phyloP scores from a whole-genome alignment of 2,113 vertebrate genomes.

The Heteronetta atricapilla region DNA sequence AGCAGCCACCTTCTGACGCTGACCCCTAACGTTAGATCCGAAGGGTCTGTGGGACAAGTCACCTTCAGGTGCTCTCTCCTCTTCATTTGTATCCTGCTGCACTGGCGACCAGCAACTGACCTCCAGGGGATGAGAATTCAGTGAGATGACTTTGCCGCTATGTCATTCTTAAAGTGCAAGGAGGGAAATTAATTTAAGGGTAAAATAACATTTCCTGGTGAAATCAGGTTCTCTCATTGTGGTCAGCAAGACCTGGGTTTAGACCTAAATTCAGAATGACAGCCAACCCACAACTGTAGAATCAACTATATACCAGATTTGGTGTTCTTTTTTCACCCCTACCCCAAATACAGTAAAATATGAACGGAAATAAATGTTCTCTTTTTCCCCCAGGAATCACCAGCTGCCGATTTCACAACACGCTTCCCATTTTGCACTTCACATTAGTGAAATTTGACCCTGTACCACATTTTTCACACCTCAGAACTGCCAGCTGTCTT shows the following conservation, averaged over 20 bases:
- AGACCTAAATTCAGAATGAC: neutral
- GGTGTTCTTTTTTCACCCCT: neutral
- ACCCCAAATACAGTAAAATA: neutral
- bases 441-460: neutral
- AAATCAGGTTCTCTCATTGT: neutral
- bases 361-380: neutral
- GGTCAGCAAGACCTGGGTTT: neutral
- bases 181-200: neutral
- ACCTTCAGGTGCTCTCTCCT: neutral
- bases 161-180: neutral
- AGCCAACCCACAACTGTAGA: neutral
- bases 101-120: neutral
- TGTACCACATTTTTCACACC: neutral
- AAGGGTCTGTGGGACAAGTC: neutral
- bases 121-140: neutral
- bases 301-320: neutral
- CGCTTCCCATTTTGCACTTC: neutral
- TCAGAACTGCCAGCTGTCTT: neutral
- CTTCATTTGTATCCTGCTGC: neutral
- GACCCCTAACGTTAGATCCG: neutral
- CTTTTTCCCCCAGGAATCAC: neutral
- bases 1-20: neutral
- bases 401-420: neutral
- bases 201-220: neutral
- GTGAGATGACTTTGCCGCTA: neutral